Conservation (phyloP, 2,888 invertebrate species). For the Ichneumoninae sp. region DNA sequence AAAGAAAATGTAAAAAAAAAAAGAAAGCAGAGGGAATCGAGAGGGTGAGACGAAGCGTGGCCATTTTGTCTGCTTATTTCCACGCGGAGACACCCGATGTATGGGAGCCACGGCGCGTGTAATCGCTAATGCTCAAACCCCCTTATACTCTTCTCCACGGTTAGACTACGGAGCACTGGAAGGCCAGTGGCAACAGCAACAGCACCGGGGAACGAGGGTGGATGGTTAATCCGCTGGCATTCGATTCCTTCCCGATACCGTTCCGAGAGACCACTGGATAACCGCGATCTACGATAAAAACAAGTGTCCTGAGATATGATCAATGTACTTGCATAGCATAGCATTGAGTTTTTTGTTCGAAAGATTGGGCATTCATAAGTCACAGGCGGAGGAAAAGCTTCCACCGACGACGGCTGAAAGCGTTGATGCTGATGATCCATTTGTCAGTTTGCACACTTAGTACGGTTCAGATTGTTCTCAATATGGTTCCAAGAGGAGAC, state of each 20-base stretch:
- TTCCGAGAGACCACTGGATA: slow-evolving; percentile 11
- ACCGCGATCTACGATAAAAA: slow-evolving; percentile 26
- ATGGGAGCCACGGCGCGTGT: slow-evolving; percentile 82
- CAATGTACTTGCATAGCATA: neutral
- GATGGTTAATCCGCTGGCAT: slow-evolving; percentile 46
- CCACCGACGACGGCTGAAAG: neutral
- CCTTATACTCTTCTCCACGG: slow-evolving; percentile 68
- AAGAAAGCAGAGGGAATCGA: slow-evolving; percentile 76
- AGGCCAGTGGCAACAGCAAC: slow-evolving; percentile 52
- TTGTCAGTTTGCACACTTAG: neutral
- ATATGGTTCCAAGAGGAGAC: slow-evolving; percentile 19
- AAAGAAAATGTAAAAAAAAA: slow-evolving; percentile 27
- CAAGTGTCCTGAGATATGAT: neutral
- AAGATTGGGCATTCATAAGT: neutral
- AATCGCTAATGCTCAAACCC: slow-evolving; percentile 82
- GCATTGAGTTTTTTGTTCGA: too few species aligned
- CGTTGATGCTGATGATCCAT: neutral
- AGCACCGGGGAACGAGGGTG: slow-evolving; percentile 37
- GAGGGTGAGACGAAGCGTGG: slow-evolving; percentile 80
- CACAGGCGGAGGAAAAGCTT: neutral
- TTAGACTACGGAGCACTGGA: slow-evolving; percentile 10
- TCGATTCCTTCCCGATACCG: slow-evolving; percentile 32
- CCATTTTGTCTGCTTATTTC: slow-evolving; percentile 84
- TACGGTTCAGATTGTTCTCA: slow-evolving; percentile 17
- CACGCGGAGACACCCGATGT: slow-evolving; percentile 81